Base-by-base conservation (phyloP, 2,888 invertebrate species). In the Eulithis testata region DNA sequence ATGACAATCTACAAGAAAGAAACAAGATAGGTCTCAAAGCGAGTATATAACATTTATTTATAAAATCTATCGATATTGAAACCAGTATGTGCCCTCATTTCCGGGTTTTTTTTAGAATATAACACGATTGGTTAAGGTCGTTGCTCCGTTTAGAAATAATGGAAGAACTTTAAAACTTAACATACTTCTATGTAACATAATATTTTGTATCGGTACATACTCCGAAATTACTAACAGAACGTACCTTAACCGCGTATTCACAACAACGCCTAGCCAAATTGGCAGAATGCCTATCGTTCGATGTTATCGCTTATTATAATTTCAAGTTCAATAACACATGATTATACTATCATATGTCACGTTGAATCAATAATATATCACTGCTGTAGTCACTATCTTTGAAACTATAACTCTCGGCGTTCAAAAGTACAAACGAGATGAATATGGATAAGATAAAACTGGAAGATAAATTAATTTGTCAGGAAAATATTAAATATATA, bases 91-190 rank as follows among this genome's bases (percentile, higher is more conserved):
- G 81, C 81, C 81, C 78, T 83, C 82, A 81, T 82, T 78, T 83
- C 79, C 82, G 80, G 81, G 79, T 70, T 63, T 72, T 21, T 21
- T 21, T 69, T 67, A 71, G 63, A 71, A 66, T 61, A 63, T 72
- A 71, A 71, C 74, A 72, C 65, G 62, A 67, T 68, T 76, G 76
- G 79, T 77, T 76, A 77, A 79, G 79, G 76, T 69, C 60, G 72
- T 68, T 79, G 74, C 76, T 80, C 83, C 79, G 78, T 80, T 80
- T 79, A 82, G 81, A 81, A 84, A 77, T 85, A 87, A 87, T 89
- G 89, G 89, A 89, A 90, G 89, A 90, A 86, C 87, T 77, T 80
- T 54, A 81, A 77, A 88, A 87, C 85, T 84, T 85, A 88, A 85
- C 77, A 83, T 83, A 84, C 76, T 76, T 77, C 76, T 80, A 80